These are phyloP conservation scores for Dolichotis patagonum DNA, from an alignment of 2,113 vertebrate genomes.

Conservation along the genomic window DNA sequence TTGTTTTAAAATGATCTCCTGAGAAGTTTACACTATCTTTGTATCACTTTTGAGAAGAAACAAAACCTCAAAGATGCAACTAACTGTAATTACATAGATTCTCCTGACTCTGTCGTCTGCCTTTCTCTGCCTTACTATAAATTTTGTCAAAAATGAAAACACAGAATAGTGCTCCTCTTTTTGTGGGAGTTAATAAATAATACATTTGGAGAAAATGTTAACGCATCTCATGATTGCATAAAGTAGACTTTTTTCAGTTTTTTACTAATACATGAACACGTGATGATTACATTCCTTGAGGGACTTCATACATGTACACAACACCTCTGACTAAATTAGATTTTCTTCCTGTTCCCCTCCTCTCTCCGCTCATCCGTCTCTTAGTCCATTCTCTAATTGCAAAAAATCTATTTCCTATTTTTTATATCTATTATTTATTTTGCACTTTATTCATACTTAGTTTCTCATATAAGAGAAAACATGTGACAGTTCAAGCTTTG, in stretches of 20 bases:
- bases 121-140: not conserved
- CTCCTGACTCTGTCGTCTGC: not conserved
- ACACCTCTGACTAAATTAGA: not conserved
- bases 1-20: slow-evolving; percentile 28
- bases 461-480: not conserved
- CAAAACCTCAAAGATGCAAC: not conserved
- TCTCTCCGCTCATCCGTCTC: not conserved
- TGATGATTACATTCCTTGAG: not conserved
- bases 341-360: not conserved
- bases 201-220: not conserved
- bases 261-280: not conserved
- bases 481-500: not conserved
- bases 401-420: not conserved
- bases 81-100: not conserved
- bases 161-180: not conserved
- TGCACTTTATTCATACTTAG: not conserved
- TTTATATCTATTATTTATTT: not conserved
- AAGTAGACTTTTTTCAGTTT: not conserved
- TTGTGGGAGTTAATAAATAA: not conserved
- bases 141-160: not conserved
- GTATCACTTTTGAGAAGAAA: slow-evolving; percentile 6
- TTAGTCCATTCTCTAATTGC: not conserved
- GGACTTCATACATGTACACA: not conserved
- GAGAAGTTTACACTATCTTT: not conserved
- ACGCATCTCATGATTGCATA: not conserved